Base-by-base conservation (phyloP, 1,140 invertebrate species). In the Drosophila sucinea region DNA sequence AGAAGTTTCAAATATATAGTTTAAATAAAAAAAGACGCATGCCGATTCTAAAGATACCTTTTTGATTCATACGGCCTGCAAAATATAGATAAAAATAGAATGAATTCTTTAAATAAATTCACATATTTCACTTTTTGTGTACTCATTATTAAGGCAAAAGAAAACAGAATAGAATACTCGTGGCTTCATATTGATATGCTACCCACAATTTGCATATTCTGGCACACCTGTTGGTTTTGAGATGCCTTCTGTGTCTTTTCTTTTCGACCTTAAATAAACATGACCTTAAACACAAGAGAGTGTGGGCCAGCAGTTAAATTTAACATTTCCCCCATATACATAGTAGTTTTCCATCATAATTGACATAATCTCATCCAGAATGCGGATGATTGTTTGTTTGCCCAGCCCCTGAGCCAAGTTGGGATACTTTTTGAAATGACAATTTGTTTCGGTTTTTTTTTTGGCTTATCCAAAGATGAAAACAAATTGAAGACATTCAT, bases 31-130 rank as follows among this genome's bases (percentile, higher is more conserved):
- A 30, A 29, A 35, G 5, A 6, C 7, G 6, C 17, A 10, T 35
- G 44, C 44, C 7, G 8, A 27, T 51, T 51, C 44, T 10, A 27
- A 51, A 51, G 23, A 66, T 76, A 76, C 73, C 73, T 76, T 76
- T 76, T 23, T 44, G 17, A 55, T 64, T 76, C 32, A 70, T 51
- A 70, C 58, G 17, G 5, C 54, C 73, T 76, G 73, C 11, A 76
- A 76, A 33, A 63, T 54, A 75, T 51, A 2, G 40, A 33, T 41
- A 7, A 35, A 32, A 27, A 60, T 7, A 32, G n/a, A 35, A 47
- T n/a, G 27, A 33, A 47, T 47, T 58, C 6, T n/a, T n/a, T 11
- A 58, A 33, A 35, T 35, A 23, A 58, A 58, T 32, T 32, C 32
- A 32, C 6, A 57, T 35, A 32, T 57, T 57, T 33, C 8, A n/a